Evolutionary conservation across 2,113 vertebrate species (phyloP).

Genomic region (Ia io): DNA sequence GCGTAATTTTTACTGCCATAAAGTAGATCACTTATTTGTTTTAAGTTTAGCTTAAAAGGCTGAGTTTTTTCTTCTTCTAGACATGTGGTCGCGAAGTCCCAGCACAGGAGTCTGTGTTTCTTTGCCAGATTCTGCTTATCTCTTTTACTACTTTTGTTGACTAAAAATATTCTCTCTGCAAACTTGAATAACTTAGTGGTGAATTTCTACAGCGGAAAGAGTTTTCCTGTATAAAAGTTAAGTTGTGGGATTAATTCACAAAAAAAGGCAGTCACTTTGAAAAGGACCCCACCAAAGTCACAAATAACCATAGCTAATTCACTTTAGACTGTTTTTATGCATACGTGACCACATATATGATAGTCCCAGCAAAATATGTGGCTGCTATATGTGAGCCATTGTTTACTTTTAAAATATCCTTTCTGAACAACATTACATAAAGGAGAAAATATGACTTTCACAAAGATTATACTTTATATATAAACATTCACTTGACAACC

Average conservation of each 20-base stretch:
- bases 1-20: not conserved
- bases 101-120: not conserved
- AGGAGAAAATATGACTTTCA: not conserved
- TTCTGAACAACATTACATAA: not conserved
- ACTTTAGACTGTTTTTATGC: no score
- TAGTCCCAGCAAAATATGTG: not conserved
- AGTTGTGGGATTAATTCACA: not conserved
- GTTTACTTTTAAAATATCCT: constrained; percentile 4
- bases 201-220: not conserved
- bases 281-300: constrained; percentile 17
- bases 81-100: not conserved
- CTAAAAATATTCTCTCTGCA: constrained; percentile 38
- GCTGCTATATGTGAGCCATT: not conserved
- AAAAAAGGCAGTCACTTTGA: not conserved
- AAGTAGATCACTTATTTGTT: not conserved
- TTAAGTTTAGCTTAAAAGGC: not conserved
- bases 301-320: not conserved
- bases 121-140: constrained; percentile 29
- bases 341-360: not conserved
- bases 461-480: constrained; percentile 10
- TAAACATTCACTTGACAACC: not conserved
- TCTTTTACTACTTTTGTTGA: not conserved
- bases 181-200: constrained; percentile 2
- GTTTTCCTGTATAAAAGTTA: not conserved
- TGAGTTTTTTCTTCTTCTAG: not conserved